Conservation (phyloP, 2,888 invertebrate genomes). For the Napeogenes inachia region DNA sequence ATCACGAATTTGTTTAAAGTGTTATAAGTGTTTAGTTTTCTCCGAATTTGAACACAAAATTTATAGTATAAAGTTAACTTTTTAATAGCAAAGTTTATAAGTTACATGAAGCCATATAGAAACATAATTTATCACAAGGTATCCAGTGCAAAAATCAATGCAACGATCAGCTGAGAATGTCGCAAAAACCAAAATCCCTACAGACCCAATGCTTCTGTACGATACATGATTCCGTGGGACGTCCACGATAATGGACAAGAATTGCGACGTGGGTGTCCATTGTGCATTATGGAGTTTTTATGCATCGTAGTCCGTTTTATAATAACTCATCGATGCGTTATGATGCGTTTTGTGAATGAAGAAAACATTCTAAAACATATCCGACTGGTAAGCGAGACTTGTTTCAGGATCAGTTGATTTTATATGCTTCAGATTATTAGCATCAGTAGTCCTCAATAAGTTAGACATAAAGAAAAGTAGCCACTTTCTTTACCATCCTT, state of each 20-base stretch:
- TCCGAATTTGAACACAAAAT: too few species aligned
- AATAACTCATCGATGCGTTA: conserved; percentile 52
- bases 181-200: conserved; percentile 58
- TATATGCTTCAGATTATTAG: neutral
- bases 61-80: too few species aligned
- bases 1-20: too few species aligned
- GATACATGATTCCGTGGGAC: conserved; percentile 72
- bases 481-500: too few species aligned
- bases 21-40: too few species aligned
- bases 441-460: too few species aligned
- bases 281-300: conserved; percentile 65
- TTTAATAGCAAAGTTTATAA: too few species aligned
- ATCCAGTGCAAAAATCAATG: conserved; percentile 28
- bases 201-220: conserved; percentile 58
- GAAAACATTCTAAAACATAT: conserved; percentile 52
- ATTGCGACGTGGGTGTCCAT: conserved; percentile 72
- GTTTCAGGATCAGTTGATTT: neutral
- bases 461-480: too few species aligned
- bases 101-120: conserved; percentile 21
- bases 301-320: conserved; percentile 40
- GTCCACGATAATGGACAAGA: conserved; percentile 55
- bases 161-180: conserved; percentile 54
- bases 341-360: conserved; percentile 62
- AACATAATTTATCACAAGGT: conserved; percentile 23
- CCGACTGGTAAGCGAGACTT: conserved; percentile 12